Percentiles rank a stretch among this genome's conserved stretches.
phyloP scores from a whole-genome alignment of 1,140 invertebrate genomes.

The Penaeus chinensis region DNA sequence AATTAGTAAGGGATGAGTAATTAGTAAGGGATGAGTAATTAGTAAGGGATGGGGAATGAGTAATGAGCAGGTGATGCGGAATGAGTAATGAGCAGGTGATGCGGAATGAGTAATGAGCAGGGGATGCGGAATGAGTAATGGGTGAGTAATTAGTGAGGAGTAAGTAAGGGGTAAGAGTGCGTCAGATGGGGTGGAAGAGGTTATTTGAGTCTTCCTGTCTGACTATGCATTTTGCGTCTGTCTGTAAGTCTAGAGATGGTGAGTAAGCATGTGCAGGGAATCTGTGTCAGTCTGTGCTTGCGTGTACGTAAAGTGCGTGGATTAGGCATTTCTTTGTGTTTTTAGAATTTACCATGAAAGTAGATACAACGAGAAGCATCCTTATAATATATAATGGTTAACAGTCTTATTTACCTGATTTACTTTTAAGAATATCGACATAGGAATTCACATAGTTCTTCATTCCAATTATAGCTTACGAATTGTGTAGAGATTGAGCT shows the following conservation, averaged over 20 bases:
- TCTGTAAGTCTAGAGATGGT: too few species aligned
- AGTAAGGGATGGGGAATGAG: not conserved
- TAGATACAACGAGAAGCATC: too few species aligned
- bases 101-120: not conserved
- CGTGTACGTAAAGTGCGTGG: not conserved
- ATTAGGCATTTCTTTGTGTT: not conserved
- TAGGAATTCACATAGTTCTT: too few species aligned
- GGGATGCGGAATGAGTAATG: not conserved
- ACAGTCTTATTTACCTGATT: too few species aligned
- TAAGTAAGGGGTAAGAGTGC: not conserved
- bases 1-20: not conserved
- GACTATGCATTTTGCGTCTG: too few species aligned
- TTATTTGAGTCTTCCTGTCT: too few species aligned
- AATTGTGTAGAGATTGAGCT: too few species aligned
- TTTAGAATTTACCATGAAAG: too few species aligned
- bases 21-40: not conserved
- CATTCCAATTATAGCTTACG: too few species aligned
- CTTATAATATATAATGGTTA: too few species aligned
- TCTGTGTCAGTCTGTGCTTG: constrained; percentile 10
- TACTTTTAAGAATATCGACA: too few species aligned
- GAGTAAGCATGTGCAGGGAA: too few species aligned
- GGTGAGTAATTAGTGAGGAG: not conserved
- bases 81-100: not conserved
- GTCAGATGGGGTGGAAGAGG: not conserved
- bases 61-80: not conserved